Percentiles rank a stretch among this genome's conserved stretches.
Evolutionary conservation across 2,113 vertebrate species (phyloP).

Genomic region (Heteronetta atricapilla): DNA sequence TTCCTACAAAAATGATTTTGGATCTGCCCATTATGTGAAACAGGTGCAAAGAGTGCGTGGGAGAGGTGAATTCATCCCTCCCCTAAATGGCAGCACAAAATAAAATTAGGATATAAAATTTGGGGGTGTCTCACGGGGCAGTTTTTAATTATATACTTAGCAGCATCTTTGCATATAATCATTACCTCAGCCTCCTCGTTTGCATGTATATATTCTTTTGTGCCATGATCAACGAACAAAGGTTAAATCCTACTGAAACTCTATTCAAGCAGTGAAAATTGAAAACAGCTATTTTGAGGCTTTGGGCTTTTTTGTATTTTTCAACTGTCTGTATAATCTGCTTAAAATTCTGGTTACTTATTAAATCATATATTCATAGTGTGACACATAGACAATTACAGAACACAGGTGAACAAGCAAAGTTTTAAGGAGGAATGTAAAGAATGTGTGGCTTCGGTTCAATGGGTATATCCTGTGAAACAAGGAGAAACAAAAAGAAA

Average conservation of each 20-base stretch:
- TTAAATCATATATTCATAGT: not conserved
- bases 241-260: conserved; percentile 64
- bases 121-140: conserved; percentile 47
- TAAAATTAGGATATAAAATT: conserved; percentile 68
- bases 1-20: conserved; percentile 23
- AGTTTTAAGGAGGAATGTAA: not conserved
- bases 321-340: conserved; percentile 21
- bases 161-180: conserved; percentile 65
- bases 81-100: conserved; percentile 51
- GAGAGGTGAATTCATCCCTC: conserved; percentile 59
- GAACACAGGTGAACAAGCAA: not conserved
- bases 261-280: conserved; percentile 56
- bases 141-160: conserved; percentile 69
- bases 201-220: conserved; percentile 61
- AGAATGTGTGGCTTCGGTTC: not conserved
- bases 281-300: conserved; percentile 53
- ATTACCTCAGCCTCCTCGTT: conserved; percentile 60
- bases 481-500: fast-evolving
- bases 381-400: not conserved
- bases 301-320: conserved; percentile 1
- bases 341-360: conserved; percentile 32
- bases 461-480: not conserved
- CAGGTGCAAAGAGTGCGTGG: conserved; percentile 57
- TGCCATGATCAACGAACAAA: conserved; percentile 66
- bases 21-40: conserved; percentile 30